These are phyloP conservation scores for Xylocampa areola DNA, from an alignment of 2,888 invertebrate genomes.

Conservation along the genomic window DNA sequence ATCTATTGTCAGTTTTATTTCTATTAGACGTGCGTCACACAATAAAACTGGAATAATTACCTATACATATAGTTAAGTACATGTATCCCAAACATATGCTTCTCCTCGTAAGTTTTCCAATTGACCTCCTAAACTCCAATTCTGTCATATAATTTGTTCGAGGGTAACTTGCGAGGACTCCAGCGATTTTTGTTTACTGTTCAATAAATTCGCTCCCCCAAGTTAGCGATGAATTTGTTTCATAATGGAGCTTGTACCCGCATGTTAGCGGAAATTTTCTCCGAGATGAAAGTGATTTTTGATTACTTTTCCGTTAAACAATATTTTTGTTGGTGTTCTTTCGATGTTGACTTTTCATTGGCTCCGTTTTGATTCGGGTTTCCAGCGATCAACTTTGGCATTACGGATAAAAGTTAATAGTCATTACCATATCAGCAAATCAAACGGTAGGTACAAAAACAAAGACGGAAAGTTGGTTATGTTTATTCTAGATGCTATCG, in stretches of 20 bases:
- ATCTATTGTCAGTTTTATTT: no score
- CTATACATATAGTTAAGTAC: no score
- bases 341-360: constrained; percentile 10
- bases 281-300: constrained; percentile 28
- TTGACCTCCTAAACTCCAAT: constrained; percentile 42
- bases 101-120: constrained; percentile 10
- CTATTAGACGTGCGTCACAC: no score
- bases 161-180: constrained; percentile 15
- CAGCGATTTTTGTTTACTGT: constrained; percentile 43
- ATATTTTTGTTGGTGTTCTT: constrained; percentile 23
- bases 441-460: no score
- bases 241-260: constrained; percentile 6
- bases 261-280: constrained; percentile 8
- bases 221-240: constrained; percentile 21
- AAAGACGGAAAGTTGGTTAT: no score
- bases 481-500: no score
- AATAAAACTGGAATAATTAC: no score
- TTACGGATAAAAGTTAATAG: not conserved
- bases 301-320: constrained; percentile 32
- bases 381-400: not conserved
- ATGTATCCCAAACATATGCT: no score
- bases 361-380: constrained; percentile 4
- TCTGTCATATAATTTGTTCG: constrained; percentile 42
- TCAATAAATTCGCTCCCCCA: constrained; percentile 10
- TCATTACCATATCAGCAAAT: no score